Conservation (phyloP, 1,140 invertebrate species). For the Semibalanus balanoides region DNA sequence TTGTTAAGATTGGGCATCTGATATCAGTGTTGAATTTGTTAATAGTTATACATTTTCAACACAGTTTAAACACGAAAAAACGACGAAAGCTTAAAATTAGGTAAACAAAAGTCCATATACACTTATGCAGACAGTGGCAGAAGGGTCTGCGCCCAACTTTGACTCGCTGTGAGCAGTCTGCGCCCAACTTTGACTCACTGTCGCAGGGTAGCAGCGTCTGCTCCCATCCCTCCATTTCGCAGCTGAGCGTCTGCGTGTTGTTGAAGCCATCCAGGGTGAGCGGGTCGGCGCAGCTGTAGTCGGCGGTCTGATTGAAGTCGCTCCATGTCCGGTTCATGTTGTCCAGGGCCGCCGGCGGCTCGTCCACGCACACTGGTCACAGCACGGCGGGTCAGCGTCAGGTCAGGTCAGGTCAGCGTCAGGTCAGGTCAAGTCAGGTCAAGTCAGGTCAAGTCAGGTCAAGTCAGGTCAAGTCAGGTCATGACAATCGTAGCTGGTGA, state of each 20-base stretch:
- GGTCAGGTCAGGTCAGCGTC: background rate
- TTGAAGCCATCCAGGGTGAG: background rate
- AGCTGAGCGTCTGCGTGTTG: background rate
- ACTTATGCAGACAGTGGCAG: too few species aligned
- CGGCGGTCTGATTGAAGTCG: background rate
- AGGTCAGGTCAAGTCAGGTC: background rate
- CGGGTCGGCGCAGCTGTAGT: background rate
- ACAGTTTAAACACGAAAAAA: too few species aligned
- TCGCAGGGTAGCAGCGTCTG: background rate
- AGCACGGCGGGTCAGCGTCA: background rate
- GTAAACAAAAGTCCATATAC: too few species aligned
- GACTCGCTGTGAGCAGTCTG: too few species aligned
- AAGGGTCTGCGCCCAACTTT: too few species aligned
- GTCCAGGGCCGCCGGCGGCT: background rate
- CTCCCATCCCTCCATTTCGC: background rate
- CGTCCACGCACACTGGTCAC: background rate
- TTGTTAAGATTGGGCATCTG: too few species aligned
- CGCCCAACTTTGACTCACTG: background rate
- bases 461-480: too few species aligned
- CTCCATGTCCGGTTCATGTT: background rate
- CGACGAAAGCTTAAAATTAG: too few species aligned
- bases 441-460: too few species aligned
- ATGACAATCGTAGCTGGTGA: too few species aligned
- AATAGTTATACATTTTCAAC: too few species aligned
- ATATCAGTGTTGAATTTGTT: too few species aligned